Conservation (phyloP, 2,113 vertebrate species). For the Tapirus terrestris region DNA sequence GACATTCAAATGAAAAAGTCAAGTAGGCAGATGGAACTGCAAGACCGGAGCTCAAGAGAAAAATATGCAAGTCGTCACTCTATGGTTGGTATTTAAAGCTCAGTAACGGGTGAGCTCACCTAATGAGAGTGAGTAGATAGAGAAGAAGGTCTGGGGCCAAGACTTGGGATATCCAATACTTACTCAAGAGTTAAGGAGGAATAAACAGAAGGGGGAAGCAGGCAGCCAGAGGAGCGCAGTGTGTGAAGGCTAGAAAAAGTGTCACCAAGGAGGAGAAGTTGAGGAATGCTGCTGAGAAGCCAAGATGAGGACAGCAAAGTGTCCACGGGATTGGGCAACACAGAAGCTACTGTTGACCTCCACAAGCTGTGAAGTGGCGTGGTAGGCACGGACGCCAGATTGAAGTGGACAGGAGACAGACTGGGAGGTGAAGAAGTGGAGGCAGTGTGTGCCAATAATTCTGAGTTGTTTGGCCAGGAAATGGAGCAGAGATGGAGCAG, state of each 20-base stretch:
- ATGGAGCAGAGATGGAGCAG: background rate
- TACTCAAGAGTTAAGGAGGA: background rate
- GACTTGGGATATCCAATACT: background rate
- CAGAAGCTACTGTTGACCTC: background rate
- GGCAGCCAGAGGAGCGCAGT: too few relatives aligned
- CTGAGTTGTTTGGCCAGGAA: background rate
- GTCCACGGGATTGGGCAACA: background rate
- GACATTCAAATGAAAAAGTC: background rate
- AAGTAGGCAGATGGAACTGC: background rate
- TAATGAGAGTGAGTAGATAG: background rate
- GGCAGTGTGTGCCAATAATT: background rate
- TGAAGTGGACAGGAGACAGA: background rate
- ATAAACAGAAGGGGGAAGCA: background rate
- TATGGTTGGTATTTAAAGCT: rapidly evolving
- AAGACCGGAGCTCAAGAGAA: background rate
- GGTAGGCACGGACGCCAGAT: background rate
- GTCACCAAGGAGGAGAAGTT: background rate
- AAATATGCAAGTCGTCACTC: background rate
- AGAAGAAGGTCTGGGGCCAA: background rate
- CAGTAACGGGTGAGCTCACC: too few relatives aligned
- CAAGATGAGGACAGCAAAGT: background rate
- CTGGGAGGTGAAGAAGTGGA: background rate
- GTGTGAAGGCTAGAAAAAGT: background rate
- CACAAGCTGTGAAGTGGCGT: background rate
- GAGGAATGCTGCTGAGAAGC: background rate